Base-by-base conservation (phyloP, 1,140 invertebrate species). In the Drepana arcuata region DNA sequence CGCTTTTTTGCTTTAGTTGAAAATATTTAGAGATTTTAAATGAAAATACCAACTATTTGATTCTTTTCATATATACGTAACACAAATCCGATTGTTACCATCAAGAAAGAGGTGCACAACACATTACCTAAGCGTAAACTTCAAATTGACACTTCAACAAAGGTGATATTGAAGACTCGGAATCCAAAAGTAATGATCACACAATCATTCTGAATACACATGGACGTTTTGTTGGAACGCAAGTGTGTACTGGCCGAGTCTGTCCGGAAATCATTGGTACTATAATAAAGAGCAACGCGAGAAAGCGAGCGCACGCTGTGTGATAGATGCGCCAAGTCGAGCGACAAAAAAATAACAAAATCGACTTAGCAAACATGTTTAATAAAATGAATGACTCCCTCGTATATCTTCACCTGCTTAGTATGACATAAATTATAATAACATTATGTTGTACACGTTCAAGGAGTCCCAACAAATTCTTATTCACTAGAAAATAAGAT, bases 381-480 rank as follows among this genome's bases (percentile, higher is more conserved):
- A 53, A 64, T 67, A 61, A 58, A 59, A 61, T 57, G 51, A 67
- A 67, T 60, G 53, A 75, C 63, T 57, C 58, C 46, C 47, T 57
- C 68, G 59, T 78, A 78, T 75, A 78, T 78, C 73, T 77, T 78
- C 77, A 81, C 77, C 77, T 81, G 77, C 72, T 74, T 77, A 70
- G 75, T 78, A 72, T 68, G 65, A 81, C 77, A 81, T 81, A 79
- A 81, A 79, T 81, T 77, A 77, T 79, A 79, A 79, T 74, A 78
- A 79, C 72, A 77, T 78, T 73, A 78, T 79, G 70, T 75, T 72
- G 67, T 78, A 75, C 73, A 72, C 59, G 64, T 58, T 67, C 65
- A 72, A 62, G 64, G 56, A 70, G 65, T 74, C 64, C 62, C 60
- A 73, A 74, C 72, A 74, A 77, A 77, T 75, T 72, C 72, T 69